Percentiles rank a stretch among this genome's conserved stretches.
Evolutionary conservation across 2,797 vertebrate genomes (phyloP).

Genomic region (Gobionotothen gibberifrons): DNA sequence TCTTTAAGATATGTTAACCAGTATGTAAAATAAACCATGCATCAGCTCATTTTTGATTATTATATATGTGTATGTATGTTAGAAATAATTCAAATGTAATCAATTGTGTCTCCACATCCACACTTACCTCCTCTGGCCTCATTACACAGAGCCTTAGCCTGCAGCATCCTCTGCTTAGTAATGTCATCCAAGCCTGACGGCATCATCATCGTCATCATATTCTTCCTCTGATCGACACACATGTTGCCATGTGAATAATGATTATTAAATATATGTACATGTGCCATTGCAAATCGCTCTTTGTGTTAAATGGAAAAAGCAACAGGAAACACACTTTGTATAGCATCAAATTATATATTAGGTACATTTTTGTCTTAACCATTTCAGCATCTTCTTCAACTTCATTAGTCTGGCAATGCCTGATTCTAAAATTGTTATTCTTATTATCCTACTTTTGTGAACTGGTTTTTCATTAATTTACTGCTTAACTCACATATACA

Average conservation of each 20-base stretch:
- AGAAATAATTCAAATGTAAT: not conserved
- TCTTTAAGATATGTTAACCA: slow-evolving; percentile 8
- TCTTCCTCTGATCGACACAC: slow-evolving; percentile 37
- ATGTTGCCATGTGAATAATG: not conserved
- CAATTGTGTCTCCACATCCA: not conserved
- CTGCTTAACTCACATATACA: not conserved
- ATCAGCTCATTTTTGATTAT: not conserved
- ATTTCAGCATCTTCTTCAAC: not conserved
- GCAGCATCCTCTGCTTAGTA: slow-evolving; percentile 77
- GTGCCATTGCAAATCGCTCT: too few relatives aligned
- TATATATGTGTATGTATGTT: not conserved
- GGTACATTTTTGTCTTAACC: not conserved
- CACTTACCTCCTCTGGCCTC: slow-evolving; percentile 82
- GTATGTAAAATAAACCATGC: not conserved
- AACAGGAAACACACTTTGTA: not conserved
- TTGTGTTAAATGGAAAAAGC: not conserved
- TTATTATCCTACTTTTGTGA: not conserved
- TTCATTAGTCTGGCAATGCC: not conserved
- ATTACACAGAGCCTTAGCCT: slow-evolving; percentile 79
- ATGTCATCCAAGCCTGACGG: slow-evolving; percentile 65
- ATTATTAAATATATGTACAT: not conserved
- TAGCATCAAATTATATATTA: not conserved
- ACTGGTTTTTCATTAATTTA: not conserved
- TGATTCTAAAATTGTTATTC: not conserved
- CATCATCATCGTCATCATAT: slow-evolving; percentile 79